Conservation (phyloP, 2,797 vertebrate species). For the Mastacembelus armatus region DNA sequence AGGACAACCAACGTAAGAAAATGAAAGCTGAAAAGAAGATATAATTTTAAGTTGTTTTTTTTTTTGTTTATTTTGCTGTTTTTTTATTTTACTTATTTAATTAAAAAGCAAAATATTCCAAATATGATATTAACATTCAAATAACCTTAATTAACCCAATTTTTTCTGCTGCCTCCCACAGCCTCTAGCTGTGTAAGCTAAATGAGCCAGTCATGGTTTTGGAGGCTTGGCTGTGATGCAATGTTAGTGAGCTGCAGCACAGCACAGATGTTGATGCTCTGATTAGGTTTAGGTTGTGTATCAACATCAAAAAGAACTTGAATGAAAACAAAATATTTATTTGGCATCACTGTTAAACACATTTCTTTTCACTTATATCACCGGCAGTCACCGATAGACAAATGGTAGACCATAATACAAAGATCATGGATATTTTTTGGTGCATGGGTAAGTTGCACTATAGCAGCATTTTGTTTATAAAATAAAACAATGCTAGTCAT, state of each 20-base stretch:
- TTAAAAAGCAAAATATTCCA: constrained; percentile 10
- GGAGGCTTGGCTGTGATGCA: constrained; percentile 5
- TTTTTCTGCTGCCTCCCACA: constrained; percentile 1
- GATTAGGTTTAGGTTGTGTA: neutral
- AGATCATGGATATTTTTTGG: constrained; percentile 2
- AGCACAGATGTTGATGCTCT: constrained; percentile 20
- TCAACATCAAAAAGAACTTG: constrained; percentile 9
- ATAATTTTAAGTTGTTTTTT: neutral
- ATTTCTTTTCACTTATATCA: neutral
- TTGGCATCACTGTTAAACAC: neutral
- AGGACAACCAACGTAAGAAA: neutral
- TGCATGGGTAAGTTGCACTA: neutral
- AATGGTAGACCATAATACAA: constrained; percentile 2
- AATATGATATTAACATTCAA: neutral
- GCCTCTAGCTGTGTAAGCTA: neutral
- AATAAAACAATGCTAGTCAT: constrained; percentile 10
- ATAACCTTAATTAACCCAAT: constrained; percentile 7
- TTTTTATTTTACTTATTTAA: neutral
- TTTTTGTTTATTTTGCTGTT: neutral
- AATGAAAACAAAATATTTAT: constrained; percentile 13
- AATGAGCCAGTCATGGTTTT: constrained; percentile 14
- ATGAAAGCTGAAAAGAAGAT: too few relatives aligned
- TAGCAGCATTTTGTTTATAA: constrained; percentile 5
- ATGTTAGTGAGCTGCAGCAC: neutral
- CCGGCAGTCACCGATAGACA: constrained; percentile 1